Conservation (phyloP, 2,888 invertebrate species). For the Miltochrista miniata region DNA sequence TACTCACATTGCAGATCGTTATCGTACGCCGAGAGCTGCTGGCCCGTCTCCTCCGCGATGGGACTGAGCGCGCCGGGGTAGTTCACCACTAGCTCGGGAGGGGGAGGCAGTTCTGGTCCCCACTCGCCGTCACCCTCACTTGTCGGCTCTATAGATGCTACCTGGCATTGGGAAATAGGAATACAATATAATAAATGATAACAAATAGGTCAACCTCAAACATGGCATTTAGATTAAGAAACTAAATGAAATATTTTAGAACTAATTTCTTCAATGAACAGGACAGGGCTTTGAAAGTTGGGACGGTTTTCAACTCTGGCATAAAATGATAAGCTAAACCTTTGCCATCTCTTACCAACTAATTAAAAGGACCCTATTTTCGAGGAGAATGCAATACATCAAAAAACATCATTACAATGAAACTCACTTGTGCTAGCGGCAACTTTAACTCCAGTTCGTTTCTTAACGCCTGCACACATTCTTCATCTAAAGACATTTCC, state of each 20-base stretch:
- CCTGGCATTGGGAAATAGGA: conserved; percentile 40
- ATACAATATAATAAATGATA: too few species aligned
- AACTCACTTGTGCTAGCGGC: conserved; percentile 85
- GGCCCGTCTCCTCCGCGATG: conserved; percentile 72
- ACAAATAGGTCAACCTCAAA: too few species aligned
- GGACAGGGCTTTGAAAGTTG: too few species aligned
- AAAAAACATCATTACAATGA: neutral
- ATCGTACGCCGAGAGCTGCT: conserved; percentile 71
- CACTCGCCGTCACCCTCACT: conserved; percentile 42
- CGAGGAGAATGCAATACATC: too few species aligned
- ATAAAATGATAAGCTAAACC: too few species aligned
- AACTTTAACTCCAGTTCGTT: conserved; percentile 88
- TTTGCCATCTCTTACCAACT: too few species aligned
- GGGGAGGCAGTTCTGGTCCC: conserved; percentile 50
- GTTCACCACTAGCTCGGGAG: conserved; percentile 67
- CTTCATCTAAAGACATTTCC: conserved; percentile 86
- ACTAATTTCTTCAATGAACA: too few species aligned
- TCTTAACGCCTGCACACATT: conserved; percentile 87
- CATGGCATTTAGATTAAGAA: too few species aligned
- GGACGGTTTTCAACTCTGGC: too few species aligned
- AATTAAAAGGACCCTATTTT: too few species aligned
- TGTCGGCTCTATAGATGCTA: conserved; percentile 54
- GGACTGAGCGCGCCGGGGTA: conserved; percentile 75
- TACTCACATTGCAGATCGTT: conserved; percentile 68
- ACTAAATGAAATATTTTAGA: too few species aligned